These are phyloP conservation scores for Drosophila serrata DNA, from an alignment of 1,140 invertebrate genomes.

Conservation along the genomic window DNA sequence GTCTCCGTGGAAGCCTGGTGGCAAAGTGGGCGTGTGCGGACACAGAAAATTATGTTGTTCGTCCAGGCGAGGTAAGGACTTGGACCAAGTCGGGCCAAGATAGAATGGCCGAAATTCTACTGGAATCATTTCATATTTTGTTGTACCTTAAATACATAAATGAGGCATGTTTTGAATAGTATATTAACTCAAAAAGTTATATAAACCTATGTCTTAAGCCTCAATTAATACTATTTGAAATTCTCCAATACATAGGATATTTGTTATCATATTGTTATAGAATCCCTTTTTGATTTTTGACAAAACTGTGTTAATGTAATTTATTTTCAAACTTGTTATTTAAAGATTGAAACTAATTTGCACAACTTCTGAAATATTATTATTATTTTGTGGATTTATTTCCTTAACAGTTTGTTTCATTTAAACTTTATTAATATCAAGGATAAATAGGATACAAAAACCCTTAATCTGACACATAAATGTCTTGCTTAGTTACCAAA, in stretches of 20 bases:
- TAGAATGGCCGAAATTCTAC: neutral
- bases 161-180: neutral
- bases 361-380: no score
- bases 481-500: no score
- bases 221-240: neutral
- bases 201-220: neutral
- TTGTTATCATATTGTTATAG: neutral
- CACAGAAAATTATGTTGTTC: slow-evolving; percentile 68
- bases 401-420: no score
- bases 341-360: no score
- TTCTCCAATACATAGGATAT: neutral
- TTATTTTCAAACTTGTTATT: no score
- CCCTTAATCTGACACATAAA: no score
- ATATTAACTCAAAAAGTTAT: neutral
- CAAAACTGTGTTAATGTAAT: neutral
- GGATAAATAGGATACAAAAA: no score
- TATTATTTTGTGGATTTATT: no score
- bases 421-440: no score
- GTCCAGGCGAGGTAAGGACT: neutral
- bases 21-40: slow-evolving; percentile 70
- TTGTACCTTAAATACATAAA: neutral
- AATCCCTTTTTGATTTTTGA: neutral
- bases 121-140: neutral
- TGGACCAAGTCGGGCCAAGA: neutral
- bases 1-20: slow-evolving; percentile 34